These are phyloP conservation scores for Nothoprocta pentlandii DNA, from an alignment of 2,113 vertebrate genomes.

Conservation along the genomic window DNA sequence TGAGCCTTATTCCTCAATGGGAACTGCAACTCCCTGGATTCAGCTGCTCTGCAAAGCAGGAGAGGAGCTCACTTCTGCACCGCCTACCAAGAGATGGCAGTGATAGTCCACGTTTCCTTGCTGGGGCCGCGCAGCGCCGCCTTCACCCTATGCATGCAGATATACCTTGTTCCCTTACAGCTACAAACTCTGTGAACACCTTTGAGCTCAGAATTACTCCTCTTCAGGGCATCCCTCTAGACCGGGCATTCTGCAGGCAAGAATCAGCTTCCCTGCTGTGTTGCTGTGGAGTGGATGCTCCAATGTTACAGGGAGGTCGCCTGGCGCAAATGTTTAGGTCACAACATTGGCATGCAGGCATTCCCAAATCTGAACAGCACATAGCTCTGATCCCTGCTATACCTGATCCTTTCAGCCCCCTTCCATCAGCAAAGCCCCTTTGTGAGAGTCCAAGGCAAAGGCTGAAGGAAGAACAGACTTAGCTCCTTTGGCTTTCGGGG, in stretches of 20 bases:
- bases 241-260: background rate
- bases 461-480: background rate
- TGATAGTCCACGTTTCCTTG: background rate
- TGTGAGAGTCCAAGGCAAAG: background rate
- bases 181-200: rapidly evolving
- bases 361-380: background rate
- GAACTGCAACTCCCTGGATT: rapidly evolving
- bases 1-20: rapidly evolving
- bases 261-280: background rate
- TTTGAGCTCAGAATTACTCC: background rate
- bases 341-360: rapidly evolving
- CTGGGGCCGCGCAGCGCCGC: background rate
- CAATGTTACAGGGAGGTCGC: background rate
- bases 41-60: background rate
- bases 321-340: background rate
- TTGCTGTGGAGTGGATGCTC: background rate
- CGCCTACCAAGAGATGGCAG: background rate
- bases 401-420: background rate
- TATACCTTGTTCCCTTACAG: rapidly evolving
- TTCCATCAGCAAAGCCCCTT: background rate
- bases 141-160: rapidly evolving
- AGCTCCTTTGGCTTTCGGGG: background rate
- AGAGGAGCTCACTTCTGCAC: background rate
- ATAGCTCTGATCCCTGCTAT: background rate
- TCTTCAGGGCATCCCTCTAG: background rate